Conservation (phyloP, 2,797 vertebrate species). For the Odontamblyopus rebecca region DNA sequence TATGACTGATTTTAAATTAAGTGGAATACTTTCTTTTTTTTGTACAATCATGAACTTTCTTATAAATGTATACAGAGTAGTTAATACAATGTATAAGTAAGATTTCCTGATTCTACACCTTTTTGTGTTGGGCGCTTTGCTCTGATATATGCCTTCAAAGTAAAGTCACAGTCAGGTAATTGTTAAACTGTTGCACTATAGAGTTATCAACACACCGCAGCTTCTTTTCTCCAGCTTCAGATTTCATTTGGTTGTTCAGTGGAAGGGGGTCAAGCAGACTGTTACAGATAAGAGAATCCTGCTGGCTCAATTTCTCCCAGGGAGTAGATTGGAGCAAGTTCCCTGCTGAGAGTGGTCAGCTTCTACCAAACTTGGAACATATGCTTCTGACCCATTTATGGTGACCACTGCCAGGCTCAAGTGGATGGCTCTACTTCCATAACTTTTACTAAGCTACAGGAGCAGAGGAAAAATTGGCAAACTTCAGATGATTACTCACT, state of each 20-base stretch:
- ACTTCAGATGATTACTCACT: conserved; percentile 62
- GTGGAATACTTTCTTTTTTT: background rate
- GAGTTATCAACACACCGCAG: conserved; percentile 65
- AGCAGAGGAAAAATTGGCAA: conserved; percentile 56
- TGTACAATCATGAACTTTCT: background rate
- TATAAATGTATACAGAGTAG: background rate
- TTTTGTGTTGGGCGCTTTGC: background rate
- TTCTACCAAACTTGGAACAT: conserved; percentile 55
- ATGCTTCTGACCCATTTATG: conserved; percentile 70
- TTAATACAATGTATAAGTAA: background rate
- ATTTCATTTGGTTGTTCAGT: conserved; percentile 75
- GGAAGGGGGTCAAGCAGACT: conserved; percentile 71
- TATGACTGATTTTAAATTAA: background rate
- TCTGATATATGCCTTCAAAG: conserved; percentile 29
- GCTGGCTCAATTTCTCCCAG: conserved; percentile 78
- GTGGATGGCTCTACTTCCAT: conserved; percentile 43
- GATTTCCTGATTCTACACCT: background rate
- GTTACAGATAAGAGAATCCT: conserved; percentile 75
- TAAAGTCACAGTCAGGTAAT: conserved; percentile 53
- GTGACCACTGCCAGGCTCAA: conserved; percentile 46
- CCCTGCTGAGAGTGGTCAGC: conserved; percentile 64
- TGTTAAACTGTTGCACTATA: conserved; percentile 53
- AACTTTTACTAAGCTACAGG: conserved; percentile 16
- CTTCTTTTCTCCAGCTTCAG: conserved; percentile 49
- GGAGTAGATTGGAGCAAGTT: conserved; percentile 52